Percentiles rank a stretch among this genome's conserved stretches.
These are phyloP conservation scores for Morelia viridis DNA, from an alignment of 2,797 vertebrate genomes.

Conservation along the genomic window DNA sequence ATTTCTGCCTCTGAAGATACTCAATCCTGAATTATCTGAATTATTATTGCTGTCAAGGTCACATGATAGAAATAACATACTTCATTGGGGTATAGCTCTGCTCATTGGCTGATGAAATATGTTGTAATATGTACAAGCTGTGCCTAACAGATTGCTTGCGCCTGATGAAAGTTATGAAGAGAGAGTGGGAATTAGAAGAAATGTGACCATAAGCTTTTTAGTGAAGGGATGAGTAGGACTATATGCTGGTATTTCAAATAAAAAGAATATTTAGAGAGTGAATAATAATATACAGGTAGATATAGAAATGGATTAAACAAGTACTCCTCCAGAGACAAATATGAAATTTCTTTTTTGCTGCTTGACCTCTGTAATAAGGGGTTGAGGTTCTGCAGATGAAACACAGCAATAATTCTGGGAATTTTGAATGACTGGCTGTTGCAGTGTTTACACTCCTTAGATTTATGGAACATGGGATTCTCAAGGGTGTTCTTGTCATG, in stretches of 20 bases:
- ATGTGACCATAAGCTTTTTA: not conserved
- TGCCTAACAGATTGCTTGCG: no score
- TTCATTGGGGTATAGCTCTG: no score
- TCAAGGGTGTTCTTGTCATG: not conserved
- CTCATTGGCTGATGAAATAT: no score
- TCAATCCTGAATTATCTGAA: no score
- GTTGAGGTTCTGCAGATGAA: not conserved
- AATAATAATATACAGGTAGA: not conserved
- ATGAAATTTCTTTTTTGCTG: not conserved
- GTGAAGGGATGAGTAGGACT: not conserved
- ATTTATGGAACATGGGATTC: not conserved
- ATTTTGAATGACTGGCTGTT: not conserved
- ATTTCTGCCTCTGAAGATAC: no score
- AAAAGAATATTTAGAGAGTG: not conserved
- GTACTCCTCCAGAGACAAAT: not conserved
- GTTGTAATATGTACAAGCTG: no score
- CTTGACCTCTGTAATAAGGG: not conserved
- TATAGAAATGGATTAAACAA: not conserved
- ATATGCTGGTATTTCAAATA: not conserved
- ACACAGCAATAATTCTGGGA: not conserved
- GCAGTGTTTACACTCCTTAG: not conserved
- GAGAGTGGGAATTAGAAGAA: not conserved
- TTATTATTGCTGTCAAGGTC: no score
- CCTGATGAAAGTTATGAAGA: not conserved
- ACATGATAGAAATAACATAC: no score